Evolutionary conservation across 2,113 vertebrate species (phyloP), one percentile per base, ranked within the genome.

Genomic region (Perognathus longimembris): DNA sequence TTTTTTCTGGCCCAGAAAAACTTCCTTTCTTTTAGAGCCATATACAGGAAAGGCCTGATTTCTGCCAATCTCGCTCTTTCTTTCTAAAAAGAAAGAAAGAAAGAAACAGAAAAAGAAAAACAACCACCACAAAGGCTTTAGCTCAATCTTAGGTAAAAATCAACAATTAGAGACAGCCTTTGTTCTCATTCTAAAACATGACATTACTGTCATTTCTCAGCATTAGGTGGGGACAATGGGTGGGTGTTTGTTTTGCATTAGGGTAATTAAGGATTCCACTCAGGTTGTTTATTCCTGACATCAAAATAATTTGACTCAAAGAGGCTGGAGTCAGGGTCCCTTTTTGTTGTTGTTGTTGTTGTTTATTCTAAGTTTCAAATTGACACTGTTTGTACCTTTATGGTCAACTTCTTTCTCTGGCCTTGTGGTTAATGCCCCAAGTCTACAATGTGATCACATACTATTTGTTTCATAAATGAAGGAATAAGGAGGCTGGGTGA

Each of bases 71-170:
- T 61, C 2, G 63, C 50, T 66, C 50, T 54, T 4, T 80, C 66
- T 61, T 2, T 73, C 50, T 66, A 45, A n/a, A 77, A 70, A 59
- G 83, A 54, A 92, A 69, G 70, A 64, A 38, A 84, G 50, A 91
- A n/a, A 86, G 82, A 22, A 15, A 70, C 0, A 30, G 71, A 28
- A 67, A 87, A 87, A 54, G 11, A 2, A 63, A 67, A 64, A 14
- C 32, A 78, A 78, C 89, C 14, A 54, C 85, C 76, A 71, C 67
- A 74, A 83, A 92, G 69, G n/a, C 82, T 88, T 94, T 90, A 82
- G 85, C 78, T 90, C 78, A 70, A 61, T 32, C n/a, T 50, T 21
- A 91, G 89, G 87, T 94, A 95, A 96, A 95, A 92, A 66, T 87
- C 85, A 81, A 82, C 83, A 90, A 74, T 70, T 69, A 92, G 54